phyloP scores from a whole-genome alignment of 2,888 invertebrate species.

The Patella ulyssiponensis region DNA sequence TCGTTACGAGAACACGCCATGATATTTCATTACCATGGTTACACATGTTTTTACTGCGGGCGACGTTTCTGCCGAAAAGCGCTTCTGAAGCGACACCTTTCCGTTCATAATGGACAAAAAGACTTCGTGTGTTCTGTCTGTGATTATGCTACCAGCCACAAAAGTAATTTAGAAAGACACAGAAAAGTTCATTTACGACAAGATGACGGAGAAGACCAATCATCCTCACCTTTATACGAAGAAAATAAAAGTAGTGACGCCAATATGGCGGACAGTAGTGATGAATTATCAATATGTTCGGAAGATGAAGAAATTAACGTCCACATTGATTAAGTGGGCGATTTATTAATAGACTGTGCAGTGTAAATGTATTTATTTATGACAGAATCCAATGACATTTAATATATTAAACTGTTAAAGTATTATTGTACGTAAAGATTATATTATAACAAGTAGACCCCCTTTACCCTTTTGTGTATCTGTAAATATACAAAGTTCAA shows the following conservation, averaged over 20 bases:
- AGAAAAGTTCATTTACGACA: constrained; percentile 67
- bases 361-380: too few species aligned
- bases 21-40: constrained; percentile 72
- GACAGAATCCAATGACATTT: too few species aligned
- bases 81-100: constrained; percentile 72
- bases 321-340: constrained; percentile 29
- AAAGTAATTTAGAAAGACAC: constrained; percentile 73
- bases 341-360: not conserved
- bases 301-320: constrained; percentile 38
- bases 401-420: too few species aligned
- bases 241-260: constrained; percentile 33
- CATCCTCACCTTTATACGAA: constrained; percentile 13
- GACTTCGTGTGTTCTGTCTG: constrained; percentile 72
- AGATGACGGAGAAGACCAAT: constrained; percentile 49
- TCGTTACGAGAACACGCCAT: constrained; percentile 72
- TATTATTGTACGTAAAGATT: too few species aligned
- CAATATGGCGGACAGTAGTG: constrained; percentile 31
- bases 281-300: constrained; percentile 40
- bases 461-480: too few species aligned
- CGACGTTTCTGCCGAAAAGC: constrained; percentile 73
- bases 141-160: constrained; percentile 74
- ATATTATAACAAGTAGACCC: too few species aligned
- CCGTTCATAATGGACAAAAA: constrained; percentile 74
- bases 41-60: constrained; percentile 72
- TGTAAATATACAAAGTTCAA: too few species aligned